Evolutionary conservation across 2,113 vertebrate genomes (phyloP).

Genomic region (Corynorhinus townsendii): DNA sequence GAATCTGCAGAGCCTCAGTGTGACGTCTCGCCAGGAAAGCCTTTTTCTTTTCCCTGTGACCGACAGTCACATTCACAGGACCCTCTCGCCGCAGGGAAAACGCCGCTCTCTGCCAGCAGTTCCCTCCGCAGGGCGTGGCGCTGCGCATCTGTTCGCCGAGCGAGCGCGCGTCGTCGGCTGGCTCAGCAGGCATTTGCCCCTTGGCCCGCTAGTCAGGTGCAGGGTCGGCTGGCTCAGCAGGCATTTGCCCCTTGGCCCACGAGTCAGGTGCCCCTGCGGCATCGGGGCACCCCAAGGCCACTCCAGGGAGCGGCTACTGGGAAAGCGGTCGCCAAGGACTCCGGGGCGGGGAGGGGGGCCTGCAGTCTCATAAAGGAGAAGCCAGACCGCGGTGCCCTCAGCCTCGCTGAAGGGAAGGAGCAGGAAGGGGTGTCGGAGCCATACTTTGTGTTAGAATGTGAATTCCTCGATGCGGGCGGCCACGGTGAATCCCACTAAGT

Average conservation of each 20-base stretch:
- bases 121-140: fast-evolving
- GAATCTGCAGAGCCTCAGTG: not conserved
- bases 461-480: too few species aligned
- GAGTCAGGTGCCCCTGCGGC: not conserved
- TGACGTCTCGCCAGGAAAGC: not conserved
- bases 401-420: not conserved
- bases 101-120: fast-evolving
- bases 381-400: not conserved
- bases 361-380: not conserved
- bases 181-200: not conserved
- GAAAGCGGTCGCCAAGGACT: not conserved
- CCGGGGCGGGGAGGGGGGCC: not conserved
- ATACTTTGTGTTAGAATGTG: too few species aligned
- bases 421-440: too few species aligned
- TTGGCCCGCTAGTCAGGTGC: not conserved
- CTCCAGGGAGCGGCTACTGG: constrained; percentile 4
- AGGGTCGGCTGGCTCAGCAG: not conserved
- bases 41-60: not conserved
- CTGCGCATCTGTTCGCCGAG: not conserved
- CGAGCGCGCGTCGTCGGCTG: not conserved
- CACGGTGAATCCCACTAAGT: too few species aligned
- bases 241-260: not conserved
- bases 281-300: not conserved
- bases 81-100: not conserved
- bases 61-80: not conserved